These are phyloP conservation scores for Protonibea diacanthus DNA, from an alignment of 2,797 vertebrate genomes.

Conservation along the genomic window DNA sequence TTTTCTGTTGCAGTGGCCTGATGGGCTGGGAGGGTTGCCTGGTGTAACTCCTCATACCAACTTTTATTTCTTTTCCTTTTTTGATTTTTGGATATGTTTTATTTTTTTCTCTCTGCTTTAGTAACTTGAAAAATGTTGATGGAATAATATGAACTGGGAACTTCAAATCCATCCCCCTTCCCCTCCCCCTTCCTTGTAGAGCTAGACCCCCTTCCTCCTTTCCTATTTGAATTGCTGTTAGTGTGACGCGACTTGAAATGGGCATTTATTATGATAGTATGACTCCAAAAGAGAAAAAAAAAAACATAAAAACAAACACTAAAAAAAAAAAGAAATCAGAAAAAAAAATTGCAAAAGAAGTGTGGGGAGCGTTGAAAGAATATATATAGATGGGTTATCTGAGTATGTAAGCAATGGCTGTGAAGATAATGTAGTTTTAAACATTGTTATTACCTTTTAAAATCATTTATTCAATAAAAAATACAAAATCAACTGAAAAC, in stretches of 20 bases:
- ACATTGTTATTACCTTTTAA: slow-evolving; percentile 99
- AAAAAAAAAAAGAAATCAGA: slow-evolving; percentile 66
- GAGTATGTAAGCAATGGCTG: slow-evolving; percentile 98
- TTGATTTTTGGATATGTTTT: slow-evolving; percentile 68
- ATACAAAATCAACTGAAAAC: slow-evolving; percentile 83
- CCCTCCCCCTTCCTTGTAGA: slow-evolving; percentile 76
- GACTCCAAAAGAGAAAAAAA: slow-evolving; percentile 80
- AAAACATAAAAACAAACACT: slow-evolving; percentile 69
- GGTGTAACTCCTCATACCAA: slow-evolving; percentile 91
- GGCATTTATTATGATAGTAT: slow-evolving; percentile 94
- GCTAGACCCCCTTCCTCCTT: slow-evolving; percentile 91
- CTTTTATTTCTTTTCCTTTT: slow-evolving; percentile 75
- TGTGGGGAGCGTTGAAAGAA: slow-evolving; percentile 72
- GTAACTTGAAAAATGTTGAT: slow-evolving; percentile 89
- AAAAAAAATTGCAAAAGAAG: slow-evolving; percentile 63
- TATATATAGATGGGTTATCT: slow-evolving; percentile 90
- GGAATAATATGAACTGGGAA: slow-evolving; percentile 81
- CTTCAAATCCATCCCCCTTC: slow-evolving; percentile 77
- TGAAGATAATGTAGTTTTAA: slow-evolving; percentile 99
- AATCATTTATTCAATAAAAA: slow-evolving; percentile 99
- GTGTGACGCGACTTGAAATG: slow-evolving; percentile 96
- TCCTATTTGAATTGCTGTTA: slow-evolving; percentile 95
- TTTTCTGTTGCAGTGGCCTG: slow-evolving; percentile 89
- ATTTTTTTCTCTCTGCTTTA: slow-evolving; percentile 85
- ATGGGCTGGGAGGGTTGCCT: slow-evolving; percentile 90